These are phyloP conservation scores for Noctuana brunneofusca DNA, from an alignment of 2,888 invertebrate species.

Conservation along the genomic window DNA sequence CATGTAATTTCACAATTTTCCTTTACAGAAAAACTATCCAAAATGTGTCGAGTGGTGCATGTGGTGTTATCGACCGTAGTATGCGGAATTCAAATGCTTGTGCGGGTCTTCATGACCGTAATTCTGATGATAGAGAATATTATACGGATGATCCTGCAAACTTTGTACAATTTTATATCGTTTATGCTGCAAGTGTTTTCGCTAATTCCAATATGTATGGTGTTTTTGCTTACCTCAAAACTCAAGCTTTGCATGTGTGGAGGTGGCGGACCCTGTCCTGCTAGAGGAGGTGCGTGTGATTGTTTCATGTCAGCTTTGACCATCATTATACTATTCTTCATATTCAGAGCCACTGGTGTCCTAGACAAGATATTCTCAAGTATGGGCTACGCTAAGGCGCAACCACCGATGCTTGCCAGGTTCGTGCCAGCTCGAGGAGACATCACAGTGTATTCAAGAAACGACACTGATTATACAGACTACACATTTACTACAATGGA, in stretches of 20 bases:
- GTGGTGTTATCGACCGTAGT: constrained; percentile 56
- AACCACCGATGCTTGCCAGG: constrained; percentile 38
- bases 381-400: constrained; percentile 62
- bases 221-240: constrained; percentile 62
- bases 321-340: constrained; percentile 59
- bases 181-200: constrained; percentile 67
- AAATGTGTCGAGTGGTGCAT: constrained; percentile 70
- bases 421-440: constrained; percentile 61
- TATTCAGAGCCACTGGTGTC: constrained; percentile 64
- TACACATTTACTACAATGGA: constrained; percentile 5
- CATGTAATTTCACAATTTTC: constrained; percentile 4
- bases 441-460: constrained; percentile 61
- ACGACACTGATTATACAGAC: constrained; percentile 46
- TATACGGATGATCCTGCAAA: constrained; percentile 66
- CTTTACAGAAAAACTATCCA: constrained; percentile 48
- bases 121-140: constrained; percentile 71
- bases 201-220: constrained; percentile 65
- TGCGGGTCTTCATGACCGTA: constrained; percentile 68
- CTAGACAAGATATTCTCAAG: constrained; percentile 66
- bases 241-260: constrained; percentile 69
- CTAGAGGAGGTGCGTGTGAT: constrained; percentile 65
- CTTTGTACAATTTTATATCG: constrained; percentile 69
- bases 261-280: constrained; percentile 64
- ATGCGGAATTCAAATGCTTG: constrained; percentile 69
- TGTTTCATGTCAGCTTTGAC: constrained; percentile 63